phyloP scores from a whole-genome alignment of 1,140 invertebrate genomes.

The Leptinotarsa defecta region DNA sequence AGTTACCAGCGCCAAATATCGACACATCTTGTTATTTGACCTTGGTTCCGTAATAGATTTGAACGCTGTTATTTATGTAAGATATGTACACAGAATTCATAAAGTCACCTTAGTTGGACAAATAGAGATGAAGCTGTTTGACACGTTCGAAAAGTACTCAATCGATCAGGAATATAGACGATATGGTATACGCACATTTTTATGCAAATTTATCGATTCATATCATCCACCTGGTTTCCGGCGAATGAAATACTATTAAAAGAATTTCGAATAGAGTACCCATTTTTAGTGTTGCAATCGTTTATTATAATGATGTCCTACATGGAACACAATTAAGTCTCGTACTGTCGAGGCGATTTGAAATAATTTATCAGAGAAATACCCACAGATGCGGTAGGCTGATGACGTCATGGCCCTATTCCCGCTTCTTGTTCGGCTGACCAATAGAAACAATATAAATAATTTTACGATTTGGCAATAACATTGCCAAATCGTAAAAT shows the following conservation, averaged over 20 bases:
- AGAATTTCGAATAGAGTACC: not conserved
- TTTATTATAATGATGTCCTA: not conserved
- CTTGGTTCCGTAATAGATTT: not conserved
- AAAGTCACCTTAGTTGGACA: slow-evolving; percentile 3
- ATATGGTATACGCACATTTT: slow-evolving; percentile 10
- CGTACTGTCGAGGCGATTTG: not conserved
- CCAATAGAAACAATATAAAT: too few species aligned
- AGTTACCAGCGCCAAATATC: not conserved
- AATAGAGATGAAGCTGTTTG: slow-evolving; percentile 11
- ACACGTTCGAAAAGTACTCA: not conserved
- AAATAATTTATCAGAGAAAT: not conserved
- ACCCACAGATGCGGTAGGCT: too few species aligned
- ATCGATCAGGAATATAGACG: not conserved
- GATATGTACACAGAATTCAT: slow-evolving; percentile 6
- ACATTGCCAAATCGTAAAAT: too few species aligned
- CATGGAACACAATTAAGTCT: not conserved
- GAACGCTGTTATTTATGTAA: not conserved
- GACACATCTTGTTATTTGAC: not conserved
- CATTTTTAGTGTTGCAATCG: not conserved
- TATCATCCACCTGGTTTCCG: slow-evolving; percentile 20
- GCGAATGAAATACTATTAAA: not conserved
- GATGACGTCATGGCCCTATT: too few species aligned
- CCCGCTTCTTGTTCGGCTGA: too few species aligned
- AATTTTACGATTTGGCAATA: too few species aligned
- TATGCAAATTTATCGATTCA: slow-evolving; percentile 10